Evolutionary conservation across 2,888 invertebrate species (phyloP).

Genomic region (Biston stratarius): DNA sequence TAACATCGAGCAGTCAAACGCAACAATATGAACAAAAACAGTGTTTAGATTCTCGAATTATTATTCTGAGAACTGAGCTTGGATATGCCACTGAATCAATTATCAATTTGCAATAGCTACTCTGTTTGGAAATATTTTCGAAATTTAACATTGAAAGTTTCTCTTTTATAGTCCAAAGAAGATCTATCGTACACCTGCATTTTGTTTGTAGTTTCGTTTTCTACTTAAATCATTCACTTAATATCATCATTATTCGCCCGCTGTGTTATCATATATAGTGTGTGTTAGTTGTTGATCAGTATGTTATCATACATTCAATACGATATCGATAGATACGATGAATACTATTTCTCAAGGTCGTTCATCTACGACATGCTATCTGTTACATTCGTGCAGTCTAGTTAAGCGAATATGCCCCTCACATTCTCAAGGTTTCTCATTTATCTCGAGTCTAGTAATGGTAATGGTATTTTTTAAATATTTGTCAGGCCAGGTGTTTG

Average conservation of each 20-base stretch:
- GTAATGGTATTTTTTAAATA: too few species aligned
- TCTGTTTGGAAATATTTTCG: neutral
- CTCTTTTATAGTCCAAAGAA: neutral
- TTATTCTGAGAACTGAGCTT: too few species aligned
- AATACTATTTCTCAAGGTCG: conserved; percentile 22
- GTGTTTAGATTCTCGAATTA: too few species aligned
- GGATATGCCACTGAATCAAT: conserved; percentile 2
- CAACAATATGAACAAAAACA: too few species aligned
- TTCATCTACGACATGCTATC: neutral
- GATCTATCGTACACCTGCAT: neutral
- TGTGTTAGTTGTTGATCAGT: conserved; percentile 9
- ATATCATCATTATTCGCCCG: neutral
- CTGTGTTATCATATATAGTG: conserved; percentile 7
- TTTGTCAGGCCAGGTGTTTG: too few species aligned
- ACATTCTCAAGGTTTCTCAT: too few species aligned
- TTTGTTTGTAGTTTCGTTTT: neutral
- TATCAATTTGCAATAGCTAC: neutral
- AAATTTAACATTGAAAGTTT: neutral
- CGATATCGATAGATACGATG: conserved; percentile 12
- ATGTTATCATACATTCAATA: conserved; percentile 29
- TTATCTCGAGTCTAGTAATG: too few species aligned
- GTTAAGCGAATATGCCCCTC: too few species aligned
- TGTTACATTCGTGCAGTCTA: too few species aligned
- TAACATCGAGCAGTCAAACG: too few species aligned
- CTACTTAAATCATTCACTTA: neutral